These are phyloP conservation scores for Rhinella marina DNA, from an alignment of 2,797 vertebrate genomes.

Conservation along the genomic window DNA sequence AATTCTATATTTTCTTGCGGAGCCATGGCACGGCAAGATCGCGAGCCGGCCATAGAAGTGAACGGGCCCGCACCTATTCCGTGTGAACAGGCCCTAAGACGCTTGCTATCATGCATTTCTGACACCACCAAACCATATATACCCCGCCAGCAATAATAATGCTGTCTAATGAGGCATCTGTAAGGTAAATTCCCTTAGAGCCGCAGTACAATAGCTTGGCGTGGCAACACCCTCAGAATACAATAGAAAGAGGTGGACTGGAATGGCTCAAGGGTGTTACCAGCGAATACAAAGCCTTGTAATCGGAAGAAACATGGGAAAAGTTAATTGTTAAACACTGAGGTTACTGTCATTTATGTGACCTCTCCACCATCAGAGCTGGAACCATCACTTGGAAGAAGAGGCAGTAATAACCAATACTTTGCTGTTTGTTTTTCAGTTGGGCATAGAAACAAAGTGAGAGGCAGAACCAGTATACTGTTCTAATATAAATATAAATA, in stretches of 20 bases:
- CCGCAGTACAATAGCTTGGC: background rate
- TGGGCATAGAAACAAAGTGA: slow-evolving; percentile 77
- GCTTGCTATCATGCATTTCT: too few relatives aligned
- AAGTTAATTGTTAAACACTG: background rate
- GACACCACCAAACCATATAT: too few relatives aligned
- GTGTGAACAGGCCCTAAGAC: too few relatives aligned
- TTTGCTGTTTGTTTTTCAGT: slow-evolving; percentile 75
- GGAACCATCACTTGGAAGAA: slow-evolving; percentile 63
- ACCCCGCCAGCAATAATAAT: too few relatives aligned
- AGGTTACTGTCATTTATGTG: background rate
- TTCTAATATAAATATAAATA: background rate
- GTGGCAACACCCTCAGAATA: background rate
- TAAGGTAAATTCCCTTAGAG: background rate
- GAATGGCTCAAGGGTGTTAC: background rate
- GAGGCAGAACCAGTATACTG: slow-evolving; percentile 64
- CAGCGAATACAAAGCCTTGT: background rate
- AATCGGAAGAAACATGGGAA: background rate
- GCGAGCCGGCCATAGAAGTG: too few relatives aligned
- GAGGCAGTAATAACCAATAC: slow-evolving; percentile 82
- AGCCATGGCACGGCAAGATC: too few relatives aligned
- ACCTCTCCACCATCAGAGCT: background rate
- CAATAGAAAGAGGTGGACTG: background rate
- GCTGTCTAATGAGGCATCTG: background rate
- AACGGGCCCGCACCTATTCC: too few relatives aligned
- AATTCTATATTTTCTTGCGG: too few relatives aligned